Evolutionary conservation across 2,797 vertebrate genomes (phyloP).

Genomic region (Dallia pectoralis): DNA sequence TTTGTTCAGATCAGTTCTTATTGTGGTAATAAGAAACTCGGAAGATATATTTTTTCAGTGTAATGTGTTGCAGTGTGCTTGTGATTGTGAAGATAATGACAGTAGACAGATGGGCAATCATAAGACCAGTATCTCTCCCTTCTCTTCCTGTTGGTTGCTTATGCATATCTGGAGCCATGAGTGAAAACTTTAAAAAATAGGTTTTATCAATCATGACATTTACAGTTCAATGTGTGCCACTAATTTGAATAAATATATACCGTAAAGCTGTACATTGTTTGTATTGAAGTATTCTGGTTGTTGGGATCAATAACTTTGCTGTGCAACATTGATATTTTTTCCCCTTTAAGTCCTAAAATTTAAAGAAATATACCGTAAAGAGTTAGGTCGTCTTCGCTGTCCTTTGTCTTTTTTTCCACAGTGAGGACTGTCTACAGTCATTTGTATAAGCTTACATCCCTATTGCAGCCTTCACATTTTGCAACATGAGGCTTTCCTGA

Average conservation of each 20-base stretch:
- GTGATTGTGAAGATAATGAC: not conserved
- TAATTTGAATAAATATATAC: constrained; percentile 65
- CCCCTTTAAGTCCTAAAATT: constrained; percentile 76
- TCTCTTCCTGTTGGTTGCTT: not conserved
- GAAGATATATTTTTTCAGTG: not conserved
- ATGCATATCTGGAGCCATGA: constrained; percentile 70
- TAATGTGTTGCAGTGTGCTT: not conserved
- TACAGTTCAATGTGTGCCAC: constrained; percentile 82
- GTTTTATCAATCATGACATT: constrained; percentile 73
- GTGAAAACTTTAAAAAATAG: constrained; percentile 76
- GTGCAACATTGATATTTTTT: constrained; percentile 81
- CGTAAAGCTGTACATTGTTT: constrained; percentile 74
- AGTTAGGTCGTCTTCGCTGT: constrained; percentile 7
- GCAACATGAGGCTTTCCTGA: too few species aligned
- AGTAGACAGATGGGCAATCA: not conserved
- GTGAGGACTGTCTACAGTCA: not conserved
- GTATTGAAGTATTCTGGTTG: constrained; percentile 77
- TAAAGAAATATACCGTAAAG: constrained; percentile 80
- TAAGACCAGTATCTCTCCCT: not conserved
- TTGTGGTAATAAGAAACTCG: not conserved
- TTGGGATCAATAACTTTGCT: constrained; percentile 79
- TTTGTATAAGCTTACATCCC: too few species aligned
- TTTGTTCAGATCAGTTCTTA: not conserved
- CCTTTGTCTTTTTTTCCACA: not conserved
- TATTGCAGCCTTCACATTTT: too few species aligned